These are phyloP conservation scores for Scomber japonicus DNA, from an alignment of 2,113 vertebrate species.

Conservation along the genomic window DNA sequence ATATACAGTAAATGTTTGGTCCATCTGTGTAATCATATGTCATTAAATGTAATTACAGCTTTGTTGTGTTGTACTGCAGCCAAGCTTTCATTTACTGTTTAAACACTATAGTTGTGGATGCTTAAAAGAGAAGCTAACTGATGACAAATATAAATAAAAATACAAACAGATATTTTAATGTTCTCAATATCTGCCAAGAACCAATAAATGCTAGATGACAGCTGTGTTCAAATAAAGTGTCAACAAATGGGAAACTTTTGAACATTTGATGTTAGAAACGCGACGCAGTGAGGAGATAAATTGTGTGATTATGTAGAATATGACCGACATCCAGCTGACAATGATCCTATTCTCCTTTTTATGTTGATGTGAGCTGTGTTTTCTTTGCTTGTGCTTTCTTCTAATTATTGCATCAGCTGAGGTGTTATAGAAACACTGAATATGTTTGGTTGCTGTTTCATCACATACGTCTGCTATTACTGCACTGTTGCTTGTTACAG, in stretches of 20 bases:
- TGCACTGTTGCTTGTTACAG: slow-evolving; percentile 16
- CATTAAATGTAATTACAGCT: neutral
- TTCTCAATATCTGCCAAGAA: too few species aligned
- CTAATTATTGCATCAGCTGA: slow-evolving; percentile 38
- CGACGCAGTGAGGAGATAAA: neutral
- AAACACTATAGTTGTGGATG: too few species aligned
- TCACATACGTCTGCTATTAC: slow-evolving; percentile 35
- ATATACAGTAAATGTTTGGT: too few species aligned
- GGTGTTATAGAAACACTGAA: slow-evolving; percentile 15
- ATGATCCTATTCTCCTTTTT: neutral
- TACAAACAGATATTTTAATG: too few species aligned
- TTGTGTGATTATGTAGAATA: neutral
- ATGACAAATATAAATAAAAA: too few species aligned
- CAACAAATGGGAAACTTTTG: neutral
- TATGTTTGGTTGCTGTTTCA: slow-evolving; percentile 31
- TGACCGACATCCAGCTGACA: neutral
- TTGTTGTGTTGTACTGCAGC: neutral
- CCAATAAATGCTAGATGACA: too few species aligned
- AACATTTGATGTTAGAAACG: neutral
- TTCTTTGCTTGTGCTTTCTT: neutral
- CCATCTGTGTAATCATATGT: too few species aligned
- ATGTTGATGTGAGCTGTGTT: neutral
- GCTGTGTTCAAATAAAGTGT: neutral
- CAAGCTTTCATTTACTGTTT: neutral
- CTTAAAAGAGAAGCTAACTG: too few species aligned